Evolutionary conservation across 2,113 vertebrate species (phyloP).

Genomic region (Chrysochloris asiatica): DNA sequence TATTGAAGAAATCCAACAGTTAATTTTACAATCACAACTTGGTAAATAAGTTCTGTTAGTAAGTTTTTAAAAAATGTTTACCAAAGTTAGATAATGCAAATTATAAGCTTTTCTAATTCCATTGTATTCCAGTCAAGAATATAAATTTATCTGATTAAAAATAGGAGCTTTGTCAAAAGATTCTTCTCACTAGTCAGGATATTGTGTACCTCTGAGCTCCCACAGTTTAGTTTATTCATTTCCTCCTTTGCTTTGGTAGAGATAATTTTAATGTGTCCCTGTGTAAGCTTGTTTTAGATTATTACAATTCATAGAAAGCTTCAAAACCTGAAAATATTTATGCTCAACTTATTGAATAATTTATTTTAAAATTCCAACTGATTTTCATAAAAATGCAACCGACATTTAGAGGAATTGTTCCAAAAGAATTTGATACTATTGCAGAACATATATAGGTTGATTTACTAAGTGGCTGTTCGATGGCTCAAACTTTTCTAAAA

Average conservation of each 20-base stretch:
- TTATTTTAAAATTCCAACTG: slow-evolving; percentile 56
- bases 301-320: slow-evolving; percentile 40
- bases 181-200: background rate
- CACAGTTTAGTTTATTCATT: slow-evolving; percentile 50
- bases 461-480: slow-evolving; percentile 10
- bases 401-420: slow-evolving; percentile 17
- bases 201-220: background rate
- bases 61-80: slow-evolving; percentile 3
- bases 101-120: slow-evolving; percentile 35
- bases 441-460: background rate
- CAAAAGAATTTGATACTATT: background rate
- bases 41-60: slow-evolving; percentile 25
- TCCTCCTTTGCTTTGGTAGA: slow-evolving; percentile 20
- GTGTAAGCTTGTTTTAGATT: slow-evolving; percentile 37
- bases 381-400: slow-evolving; percentile 52
- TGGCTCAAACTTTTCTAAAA: slow-evolving; percentile 35
- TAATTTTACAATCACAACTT: slow-evolving; percentile 29
- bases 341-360: slow-evolving; percentile 39
- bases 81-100: slow-evolving; percentile 18
- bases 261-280: background rate
- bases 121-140: slow-evolving; percentile 39
- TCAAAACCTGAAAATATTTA: slow-evolving; percentile 20
- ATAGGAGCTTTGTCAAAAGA: slow-evolving; percentile 14
- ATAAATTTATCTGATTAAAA: slow-evolving; percentile 62
- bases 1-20: too few relatives aligned